Evolutionary conservation across 2,888 invertebrate genomes (phyloP).

Genomic region (Pecten maximus): DNA sequence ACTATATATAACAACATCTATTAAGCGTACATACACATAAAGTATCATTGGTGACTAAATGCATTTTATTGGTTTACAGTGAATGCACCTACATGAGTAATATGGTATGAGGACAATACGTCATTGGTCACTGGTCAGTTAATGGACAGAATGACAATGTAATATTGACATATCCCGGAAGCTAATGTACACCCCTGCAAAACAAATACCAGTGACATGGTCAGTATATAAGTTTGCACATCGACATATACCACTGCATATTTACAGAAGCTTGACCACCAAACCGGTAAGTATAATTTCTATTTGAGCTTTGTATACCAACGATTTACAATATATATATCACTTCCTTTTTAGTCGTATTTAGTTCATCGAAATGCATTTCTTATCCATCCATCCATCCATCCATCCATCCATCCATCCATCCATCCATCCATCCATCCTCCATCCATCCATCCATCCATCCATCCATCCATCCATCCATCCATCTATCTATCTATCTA

Average conservation of each 20-base stretch:
- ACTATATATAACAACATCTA: not conserved
- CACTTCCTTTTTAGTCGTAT: no score
- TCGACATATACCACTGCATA: not conserved
- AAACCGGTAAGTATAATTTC: not conserved
- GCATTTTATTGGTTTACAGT: not conserved
- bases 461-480: no score
- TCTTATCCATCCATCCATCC: no score
- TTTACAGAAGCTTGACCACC: not conserved
- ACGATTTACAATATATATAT: no score
- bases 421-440: no score
- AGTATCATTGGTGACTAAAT: not conserved
- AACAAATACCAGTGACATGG: not conserved
- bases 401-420: no score
- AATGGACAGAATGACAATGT: slow-evolving; percentile 22
- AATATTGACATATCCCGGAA: not conserved
- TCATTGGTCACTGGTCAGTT: not conserved
- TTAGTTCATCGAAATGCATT: no score
- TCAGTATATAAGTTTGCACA: not conserved
- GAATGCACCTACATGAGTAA: not conserved
- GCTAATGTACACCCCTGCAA: not conserved
- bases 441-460: no score
- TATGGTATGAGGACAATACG: not conserved
- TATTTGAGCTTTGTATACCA: no score
- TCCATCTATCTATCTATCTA: no score
- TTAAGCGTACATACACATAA: not conserved